Conservation (phyloP, 2,113 vertebrate genomes). For the Pogonocichla stellata region DNA sequence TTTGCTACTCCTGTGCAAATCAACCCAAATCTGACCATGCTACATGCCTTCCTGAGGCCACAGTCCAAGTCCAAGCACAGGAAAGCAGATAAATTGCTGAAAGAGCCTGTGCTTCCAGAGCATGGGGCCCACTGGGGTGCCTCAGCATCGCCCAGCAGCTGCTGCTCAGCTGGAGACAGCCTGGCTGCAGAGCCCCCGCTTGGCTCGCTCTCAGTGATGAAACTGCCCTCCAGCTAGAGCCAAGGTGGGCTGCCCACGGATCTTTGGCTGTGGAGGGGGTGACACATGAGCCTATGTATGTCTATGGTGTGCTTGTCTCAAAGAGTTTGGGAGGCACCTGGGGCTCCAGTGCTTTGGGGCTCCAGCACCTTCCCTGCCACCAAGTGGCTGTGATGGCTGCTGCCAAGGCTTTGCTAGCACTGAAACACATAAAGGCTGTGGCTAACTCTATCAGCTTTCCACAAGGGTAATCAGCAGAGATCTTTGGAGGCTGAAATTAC, state of each 20-base stretch:
- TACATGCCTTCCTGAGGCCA: not conserved
- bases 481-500: constrained; percentile 26
- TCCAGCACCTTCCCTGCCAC: not conserved
- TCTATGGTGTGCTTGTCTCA: fast-evolving
- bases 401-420: not conserved
- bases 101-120: not conserved
- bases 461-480: constrained; percentile 19
- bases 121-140: fast-evolving
- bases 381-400: not conserved
- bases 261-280: not conserved
- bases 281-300: not conserved
- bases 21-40: not conserved
- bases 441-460: not conserved
- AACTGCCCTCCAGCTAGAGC: not conserved
- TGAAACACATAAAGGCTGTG: not conserved
- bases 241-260: not conserved
- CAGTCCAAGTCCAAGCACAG: not conserved
- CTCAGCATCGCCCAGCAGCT: fast-evolving
- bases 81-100: not conserved
- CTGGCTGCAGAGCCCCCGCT: fast-evolving
- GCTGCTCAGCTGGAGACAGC: fast-evolving
- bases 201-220: fast-evolving
- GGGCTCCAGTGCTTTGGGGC: fast-evolving
- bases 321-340: not conserved
- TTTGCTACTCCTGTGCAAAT: not conserved